These are phyloP conservation scores for Propithecus perrieri DNA, from an alignment of 2,797 vertebrate species.

Conservation along the genomic window DNA sequence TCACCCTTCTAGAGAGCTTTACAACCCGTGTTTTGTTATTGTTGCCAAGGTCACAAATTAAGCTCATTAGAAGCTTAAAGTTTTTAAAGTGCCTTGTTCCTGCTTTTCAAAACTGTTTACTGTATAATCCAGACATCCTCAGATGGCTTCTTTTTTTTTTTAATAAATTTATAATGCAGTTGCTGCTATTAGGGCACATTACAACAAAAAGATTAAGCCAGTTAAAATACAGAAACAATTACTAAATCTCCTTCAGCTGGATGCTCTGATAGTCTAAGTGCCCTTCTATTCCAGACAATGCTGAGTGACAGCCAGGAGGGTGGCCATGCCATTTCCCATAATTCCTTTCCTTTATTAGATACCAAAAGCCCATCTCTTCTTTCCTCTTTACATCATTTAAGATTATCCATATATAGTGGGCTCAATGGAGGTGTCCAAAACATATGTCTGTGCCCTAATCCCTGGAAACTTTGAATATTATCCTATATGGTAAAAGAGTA, in stretches of 20 bases:
- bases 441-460: background rate
- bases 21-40: background rate
- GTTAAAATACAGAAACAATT: background rate
- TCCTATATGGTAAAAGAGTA: background rate
- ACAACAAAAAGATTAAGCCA: constrained; percentile 17
- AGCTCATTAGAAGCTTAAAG: constrained; percentile 36
- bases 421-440: background rate
- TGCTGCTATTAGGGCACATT: background rate
- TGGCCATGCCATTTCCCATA: fast-evolving
- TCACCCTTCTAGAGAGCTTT: background rate
- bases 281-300: background rate
- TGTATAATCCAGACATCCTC: background rate
- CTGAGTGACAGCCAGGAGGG: background rate
- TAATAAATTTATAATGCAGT: constrained; percentile 13
- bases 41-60: constrained; percentile 34
- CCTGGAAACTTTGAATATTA: background rate
- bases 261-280: background rate
- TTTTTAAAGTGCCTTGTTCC: background rate
- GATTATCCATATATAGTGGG: background rate
- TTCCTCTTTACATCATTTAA: background rate
- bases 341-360: background rate
- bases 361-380: background rate
- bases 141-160: background rate
- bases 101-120: constrained; percentile 18
- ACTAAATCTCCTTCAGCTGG: background rate